Evolutionary conservation across 2,113 vertebrate species (phyloP), one percentile per base, ranked within the genome.

Genomic region (Sakesphorus luctuosus): DNA sequence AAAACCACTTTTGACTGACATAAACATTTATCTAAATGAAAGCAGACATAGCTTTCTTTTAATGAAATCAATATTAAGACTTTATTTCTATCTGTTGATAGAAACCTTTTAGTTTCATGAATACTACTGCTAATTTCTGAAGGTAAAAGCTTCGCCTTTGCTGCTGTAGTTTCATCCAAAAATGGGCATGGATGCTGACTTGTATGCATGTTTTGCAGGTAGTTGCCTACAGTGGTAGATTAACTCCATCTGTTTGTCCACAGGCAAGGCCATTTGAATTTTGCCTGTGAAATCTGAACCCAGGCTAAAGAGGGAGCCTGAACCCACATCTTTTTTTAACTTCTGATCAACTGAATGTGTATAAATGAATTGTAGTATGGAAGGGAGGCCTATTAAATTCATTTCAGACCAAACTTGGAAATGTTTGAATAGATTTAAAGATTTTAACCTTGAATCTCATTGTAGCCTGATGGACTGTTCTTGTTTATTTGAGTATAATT

Each of bases 211-310:
- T 65, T 94, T 85, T 84, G 58, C 44, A 87, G 91, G 66, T 21
- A 68, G 66, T 80, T 93, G 28, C 67, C 67, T 83, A 62, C 24
- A 2, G 78, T 91, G 89, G 84, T 66, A 93, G 61, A 96, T 94
- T 84, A 93, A 96, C 20, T 96, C 95, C 96, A 95, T 87, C 93
- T 96, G 95, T 82, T 68, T 82, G 66, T 87, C 31, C 81, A 94
- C 44, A 78, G 62, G 62, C 61, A 56, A 43, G 49, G 44, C 49
- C 93, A 89, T 91, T 85, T 89, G 71, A 89, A 91, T 95, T 96
- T 87, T 94, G 47, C 46, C 59, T 94, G 40, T 93, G 95, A 96
- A 92, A 95, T 91, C 50, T 94, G 93, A 95, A 86, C 55, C 79
- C 55, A 77, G 49, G 59, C 65, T 92, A 59, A 90, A 89, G 55